A percentile compares a stretch with the other conserved stretches of the same genome.
Conservation (phyloP, 2,888 invertebrate species). For the Alentia gelatinosa region DNA sequence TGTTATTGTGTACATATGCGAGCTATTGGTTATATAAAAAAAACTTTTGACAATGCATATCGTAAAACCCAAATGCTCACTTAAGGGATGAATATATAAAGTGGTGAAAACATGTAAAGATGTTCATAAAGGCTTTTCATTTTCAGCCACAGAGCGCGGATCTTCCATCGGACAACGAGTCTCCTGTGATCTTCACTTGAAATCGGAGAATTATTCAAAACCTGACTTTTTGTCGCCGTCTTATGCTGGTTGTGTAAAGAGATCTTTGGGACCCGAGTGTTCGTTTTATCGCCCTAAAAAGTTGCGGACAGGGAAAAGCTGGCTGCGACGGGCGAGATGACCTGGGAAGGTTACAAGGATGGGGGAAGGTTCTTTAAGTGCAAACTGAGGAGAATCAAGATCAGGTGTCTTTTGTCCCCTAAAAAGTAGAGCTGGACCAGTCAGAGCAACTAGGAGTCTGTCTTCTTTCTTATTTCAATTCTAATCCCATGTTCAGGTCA, state of each 20-base stretch:
- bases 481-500: too few species aligned
- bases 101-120: too few species aligned
- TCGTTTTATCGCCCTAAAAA: not conserved
- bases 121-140: too few species aligned
- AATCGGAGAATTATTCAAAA: constrained; percentile 1
- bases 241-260: not conserved
- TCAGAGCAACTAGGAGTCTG: too few species aligned
- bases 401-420: not conserved
- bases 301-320: not conserved
- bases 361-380: not conserved
- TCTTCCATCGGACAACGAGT: not conserved
- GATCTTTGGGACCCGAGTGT: not conserved
- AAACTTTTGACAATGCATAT: too few species aligned
- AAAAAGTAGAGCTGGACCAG: too few species aligned
- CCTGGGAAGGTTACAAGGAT: not conserved
- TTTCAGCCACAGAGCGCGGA: not conserved
- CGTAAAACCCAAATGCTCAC: too few species aligned
- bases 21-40: too few species aligned
- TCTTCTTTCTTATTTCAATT: too few species aligned
- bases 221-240: not conserved
- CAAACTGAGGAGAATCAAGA: too few species aligned
- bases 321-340: not conserved
- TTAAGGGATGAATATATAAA: too few species aligned
- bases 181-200: not conserved
- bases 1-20: too few species aligned